A percentile compares a stretch with the other conserved stretches of the same genome.
Conservation (phyloP, 92 coral and sea anemone species). For the Siderastrea siderea region DNA sequence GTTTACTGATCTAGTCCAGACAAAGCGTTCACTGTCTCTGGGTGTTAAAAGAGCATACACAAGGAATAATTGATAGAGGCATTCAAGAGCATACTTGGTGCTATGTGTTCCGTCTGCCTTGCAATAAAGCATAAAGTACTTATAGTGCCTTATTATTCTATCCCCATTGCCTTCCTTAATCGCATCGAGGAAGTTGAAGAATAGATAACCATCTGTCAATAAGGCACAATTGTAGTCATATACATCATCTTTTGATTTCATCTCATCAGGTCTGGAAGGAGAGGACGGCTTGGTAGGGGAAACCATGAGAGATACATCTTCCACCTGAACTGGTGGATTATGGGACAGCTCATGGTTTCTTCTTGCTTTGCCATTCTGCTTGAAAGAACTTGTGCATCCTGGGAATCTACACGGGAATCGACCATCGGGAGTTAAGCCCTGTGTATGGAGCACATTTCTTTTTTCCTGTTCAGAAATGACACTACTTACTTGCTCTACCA, state of each 20-base stretch:
- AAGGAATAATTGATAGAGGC: conserved; percentile 50
- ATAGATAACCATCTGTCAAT: conserved; percentile 60
- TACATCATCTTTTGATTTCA: conserved; percentile 55
- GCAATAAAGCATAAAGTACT: conserved; percentile 68
- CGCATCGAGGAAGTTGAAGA: conserved; percentile 75
- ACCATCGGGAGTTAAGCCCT: conserved; percentile 61
- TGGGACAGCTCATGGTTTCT: conserved; percentile 71
- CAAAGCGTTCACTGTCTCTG: conserved; percentile 54
- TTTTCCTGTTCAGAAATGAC: conserved; percentile 31
- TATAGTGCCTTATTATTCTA: conserved; percentile 74
- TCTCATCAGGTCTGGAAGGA: conserved; percentile 13
- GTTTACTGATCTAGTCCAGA: conserved; percentile 61
- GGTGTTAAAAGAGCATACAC: conserved; percentile 47
- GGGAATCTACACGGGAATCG: conserved; percentile 74
- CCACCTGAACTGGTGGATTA: conserved; percentile 54
- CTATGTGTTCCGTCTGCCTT: conserved; percentile 61
- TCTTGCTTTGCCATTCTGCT: conserved; percentile 66
- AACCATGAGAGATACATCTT: background rate
- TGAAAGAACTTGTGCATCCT: conserved; percentile 66
- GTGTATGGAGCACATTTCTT: conserved; percentile 31
- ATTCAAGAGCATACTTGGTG: conserved; percentile 57
- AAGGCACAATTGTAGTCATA: conserved; percentile 71
- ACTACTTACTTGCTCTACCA: background rate
- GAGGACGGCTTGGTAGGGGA: background rate
- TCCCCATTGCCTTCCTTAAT: conserved; percentile 75